Evolutionary conservation across 2,888 invertebrate species (phyloP).

Genomic region (Sinohyriopsis cumingii): DNA sequence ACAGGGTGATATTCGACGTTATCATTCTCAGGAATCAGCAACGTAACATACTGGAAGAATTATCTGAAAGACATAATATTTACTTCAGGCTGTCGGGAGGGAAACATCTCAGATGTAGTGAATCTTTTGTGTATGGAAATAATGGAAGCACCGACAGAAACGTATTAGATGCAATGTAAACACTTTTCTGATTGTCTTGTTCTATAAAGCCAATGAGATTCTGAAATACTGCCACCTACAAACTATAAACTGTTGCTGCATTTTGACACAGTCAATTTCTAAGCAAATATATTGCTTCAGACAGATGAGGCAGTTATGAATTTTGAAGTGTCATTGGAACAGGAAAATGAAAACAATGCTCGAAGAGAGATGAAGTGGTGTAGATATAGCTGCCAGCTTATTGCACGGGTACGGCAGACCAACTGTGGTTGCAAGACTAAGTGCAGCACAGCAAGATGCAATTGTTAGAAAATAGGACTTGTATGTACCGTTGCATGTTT

Average conservation of each 20-base stretch:
- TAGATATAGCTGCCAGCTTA: slow-evolving; percentile 18
- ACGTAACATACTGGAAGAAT: neutral
- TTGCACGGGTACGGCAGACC: slow-evolving; percentile 15
- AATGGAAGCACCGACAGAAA: neutral
- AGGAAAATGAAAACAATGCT: slow-evolving; percentile 7
- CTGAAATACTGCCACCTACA: slow-evolving; percentile 5
- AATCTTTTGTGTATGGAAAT: neutral
- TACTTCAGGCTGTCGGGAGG: neutral
- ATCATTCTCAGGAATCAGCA: too few relatives aligned
- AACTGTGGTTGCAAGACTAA: slow-evolving; percentile 22
- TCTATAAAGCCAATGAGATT: slow-evolving; percentile 3
- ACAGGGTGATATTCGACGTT: too few relatives aligned
- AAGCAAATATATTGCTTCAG: slow-evolving; percentile 9
- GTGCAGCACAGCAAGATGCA: slow-evolving; percentile 12
- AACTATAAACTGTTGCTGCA: slow-evolving; percentile 1
- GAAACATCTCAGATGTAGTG: neutral
- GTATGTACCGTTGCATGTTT: slow-evolving; percentile 11
- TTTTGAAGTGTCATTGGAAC: neutral
- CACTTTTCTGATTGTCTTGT: neutral
- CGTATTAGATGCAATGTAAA: neutral
- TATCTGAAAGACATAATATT: neutral
- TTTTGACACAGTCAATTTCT: slow-evolving; percentile 2
- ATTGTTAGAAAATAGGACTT: slow-evolving; percentile 7
- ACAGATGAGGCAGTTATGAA: neutral
- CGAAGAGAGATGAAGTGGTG: slow-evolving; percentile 13